These are phyloP conservation scores for Timema cristinae DNA, from an alignment of 2,888 invertebrate genomes.

Conservation along the genomic window DNA sequence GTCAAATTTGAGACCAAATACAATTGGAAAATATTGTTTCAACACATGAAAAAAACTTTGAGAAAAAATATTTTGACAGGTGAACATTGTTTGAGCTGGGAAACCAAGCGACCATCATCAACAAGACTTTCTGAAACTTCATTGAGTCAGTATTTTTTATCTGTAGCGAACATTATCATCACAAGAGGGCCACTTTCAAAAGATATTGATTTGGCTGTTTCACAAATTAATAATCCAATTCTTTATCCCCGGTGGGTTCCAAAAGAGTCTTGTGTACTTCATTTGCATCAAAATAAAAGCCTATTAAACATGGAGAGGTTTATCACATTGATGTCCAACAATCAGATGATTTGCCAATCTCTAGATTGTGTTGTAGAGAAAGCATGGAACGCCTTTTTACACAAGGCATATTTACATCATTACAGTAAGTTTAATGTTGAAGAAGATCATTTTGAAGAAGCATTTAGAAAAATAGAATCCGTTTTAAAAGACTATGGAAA, in stretches of 20 bases:
- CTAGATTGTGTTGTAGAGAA: slow-evolving; percentile 45
- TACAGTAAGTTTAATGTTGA: slow-evolving; percentile 49
- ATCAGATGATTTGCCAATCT: slow-evolving; percentile 43
- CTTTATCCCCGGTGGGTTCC: slow-evolving; percentile 46
- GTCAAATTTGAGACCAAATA: slow-evolving; percentile 42
- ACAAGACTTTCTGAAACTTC: slow-evolving; percentile 15
- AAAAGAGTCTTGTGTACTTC: slow-evolving; percentile 39
- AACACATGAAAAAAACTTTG: slow-evolving; percentile 41
- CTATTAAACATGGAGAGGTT: slow-evolving; percentile 46
- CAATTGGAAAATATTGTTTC: slow-evolving; percentile 43
- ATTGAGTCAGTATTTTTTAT: slow-evolving; percentile 31
- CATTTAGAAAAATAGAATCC: slow-evolving; percentile 48
- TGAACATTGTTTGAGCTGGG: slow-evolving; percentile 34
- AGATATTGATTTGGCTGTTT: slow-evolving; percentile 25
- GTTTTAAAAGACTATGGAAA: not conserved
- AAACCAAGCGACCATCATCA: slow-evolving; percentile 32
- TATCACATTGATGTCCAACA: slow-evolving; percentile 47
- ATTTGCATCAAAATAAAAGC: slow-evolving; percentile 43
- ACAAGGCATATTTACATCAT: slow-evolving; percentile 51
- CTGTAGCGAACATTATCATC: slow-evolving; percentile 45
- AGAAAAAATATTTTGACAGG: slow-evolving; percentile 33
- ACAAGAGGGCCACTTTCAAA: slow-evolving; percentile 42
- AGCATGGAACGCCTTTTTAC: slow-evolving; percentile 48
- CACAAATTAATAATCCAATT: slow-evolving; percentile 26
- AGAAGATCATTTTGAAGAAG: slow-evolving; percentile 47